Evolutionary conservation across 2,888 invertebrate genomes (phyloP).

Genomic region (Euproctis similis): DNA sequence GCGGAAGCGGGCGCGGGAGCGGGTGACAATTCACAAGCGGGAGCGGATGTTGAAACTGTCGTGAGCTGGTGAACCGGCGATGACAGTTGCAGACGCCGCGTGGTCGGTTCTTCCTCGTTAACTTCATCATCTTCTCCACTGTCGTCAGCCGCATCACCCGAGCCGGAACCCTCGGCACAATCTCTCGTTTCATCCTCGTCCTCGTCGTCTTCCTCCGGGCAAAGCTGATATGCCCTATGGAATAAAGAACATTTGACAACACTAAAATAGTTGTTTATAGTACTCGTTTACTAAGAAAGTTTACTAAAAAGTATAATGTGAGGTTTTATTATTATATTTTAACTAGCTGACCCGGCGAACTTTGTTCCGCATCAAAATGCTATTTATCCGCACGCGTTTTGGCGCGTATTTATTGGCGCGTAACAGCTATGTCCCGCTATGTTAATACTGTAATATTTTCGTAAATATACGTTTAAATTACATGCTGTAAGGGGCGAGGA

Average conservation of each 20-base stretch:
- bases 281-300: no score
- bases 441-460: no score
- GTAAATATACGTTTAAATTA: no score
- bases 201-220: conserved; percentile 68
- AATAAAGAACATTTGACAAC: background rate
- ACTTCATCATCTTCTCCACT: conserved; percentile 37
- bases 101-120: conserved; percentile 21
- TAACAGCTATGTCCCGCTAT: no score
- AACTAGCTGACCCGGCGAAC: no score
- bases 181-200: conserved; percentile 60
- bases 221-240: conserved; percentile 62
- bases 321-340: no score
- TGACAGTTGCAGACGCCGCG: conserved; percentile 26
- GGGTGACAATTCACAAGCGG: conserved; percentile 6
- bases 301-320: no score
- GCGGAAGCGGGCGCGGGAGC: conserved; percentile 16
- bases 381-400: no score
- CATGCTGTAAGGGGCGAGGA: no score
- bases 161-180: conserved; percentile 38
- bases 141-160: conserved; percentile 41
- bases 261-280: no score
- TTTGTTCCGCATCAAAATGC: no score
- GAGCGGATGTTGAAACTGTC: conserved; percentile 10
- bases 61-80: conserved; percentile 7
- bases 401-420: no score